Conservation (phyloP, 1,140 invertebrate genomes). For the Papilio dardanus region DNA sequence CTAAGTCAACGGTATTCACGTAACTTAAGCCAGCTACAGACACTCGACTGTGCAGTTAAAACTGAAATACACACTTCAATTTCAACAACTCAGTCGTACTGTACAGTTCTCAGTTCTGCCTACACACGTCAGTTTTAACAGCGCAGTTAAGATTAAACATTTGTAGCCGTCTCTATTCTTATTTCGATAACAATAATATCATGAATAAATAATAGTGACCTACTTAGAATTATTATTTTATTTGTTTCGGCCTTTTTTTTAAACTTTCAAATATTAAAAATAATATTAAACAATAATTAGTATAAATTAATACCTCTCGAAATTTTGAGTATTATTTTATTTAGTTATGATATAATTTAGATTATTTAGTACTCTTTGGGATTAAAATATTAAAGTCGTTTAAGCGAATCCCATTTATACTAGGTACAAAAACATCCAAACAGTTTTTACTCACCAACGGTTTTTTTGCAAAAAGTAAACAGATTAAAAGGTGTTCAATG, state of each 20-base stretch:
- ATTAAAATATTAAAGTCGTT: neutral
- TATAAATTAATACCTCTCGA: neutral
- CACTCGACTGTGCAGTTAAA: no score
- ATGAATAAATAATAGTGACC: no score
- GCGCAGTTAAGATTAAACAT: no score
- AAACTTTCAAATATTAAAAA: neutral
- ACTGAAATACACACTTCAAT: no score
- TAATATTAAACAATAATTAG: neutral
- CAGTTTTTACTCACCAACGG: neutral
- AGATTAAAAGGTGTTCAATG: conserved; percentile 2
- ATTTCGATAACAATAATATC: no score
- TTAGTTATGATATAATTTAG: neutral
- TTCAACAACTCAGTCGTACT: no score
- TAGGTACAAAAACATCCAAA: neutral
- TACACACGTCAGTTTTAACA: no score
- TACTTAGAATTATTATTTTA: no score
- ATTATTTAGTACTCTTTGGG: neutral
- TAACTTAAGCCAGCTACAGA: no score
- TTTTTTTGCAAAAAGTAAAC: neutral
- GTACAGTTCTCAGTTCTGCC: no score
- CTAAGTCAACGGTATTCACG: neutral
- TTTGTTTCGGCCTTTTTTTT: no score
- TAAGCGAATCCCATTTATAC: neutral
- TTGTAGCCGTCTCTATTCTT: no score
- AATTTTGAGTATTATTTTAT: neutral